Percentiles rank a stretch among this genome's conserved stretches.
Conservation (phyloP, 1,140 invertebrate genomes). For the Himalopsyche phryganea region DNA sequence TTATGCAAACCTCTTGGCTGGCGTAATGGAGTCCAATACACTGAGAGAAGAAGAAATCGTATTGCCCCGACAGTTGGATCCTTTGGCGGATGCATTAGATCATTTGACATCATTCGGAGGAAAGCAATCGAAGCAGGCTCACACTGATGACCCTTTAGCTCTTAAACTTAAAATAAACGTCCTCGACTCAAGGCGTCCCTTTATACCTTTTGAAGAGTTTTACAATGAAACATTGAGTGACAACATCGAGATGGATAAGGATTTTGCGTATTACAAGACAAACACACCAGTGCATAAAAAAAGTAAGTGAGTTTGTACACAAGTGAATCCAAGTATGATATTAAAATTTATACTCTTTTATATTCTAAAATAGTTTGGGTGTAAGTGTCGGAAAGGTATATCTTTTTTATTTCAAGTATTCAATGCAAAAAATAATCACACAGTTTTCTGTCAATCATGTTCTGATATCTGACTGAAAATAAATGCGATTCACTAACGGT, state of each 20-base stretch:
- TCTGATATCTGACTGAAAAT: too few species aligned
- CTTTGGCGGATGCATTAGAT: slow-evolving; percentile 44
- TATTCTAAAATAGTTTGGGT: too few species aligned
- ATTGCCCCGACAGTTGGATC: slow-evolving; percentile 44
- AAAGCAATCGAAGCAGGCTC: slow-evolving; percentile 48
- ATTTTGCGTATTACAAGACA: slow-evolving; percentile 85
- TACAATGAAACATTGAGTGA: slow-evolving; percentile 92
- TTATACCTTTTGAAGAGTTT: slow-evolving; percentile 83
- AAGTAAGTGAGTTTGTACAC: slow-evolving; percentile 5
- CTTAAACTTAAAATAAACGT: slow-evolving; percentile 67
- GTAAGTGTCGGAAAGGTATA: too few species aligned
- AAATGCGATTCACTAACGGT: too few species aligned
- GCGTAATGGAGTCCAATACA: slow-evolving; percentile 67
- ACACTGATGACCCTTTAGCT: slow-evolving; percentile 56
- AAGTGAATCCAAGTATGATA: too few species aligned
- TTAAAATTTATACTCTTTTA: too few species aligned
- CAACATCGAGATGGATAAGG: slow-evolving; percentile 87
- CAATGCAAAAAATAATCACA: too few species aligned
- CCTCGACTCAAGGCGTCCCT: slow-evolving; percentile 77
- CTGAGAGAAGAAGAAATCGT: slow-evolving; percentile 56
- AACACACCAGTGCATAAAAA: slow-evolving; percentile 39
- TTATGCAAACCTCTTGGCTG: slow-evolving; percentile 85
- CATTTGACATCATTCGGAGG: slow-evolving; percentile 44
- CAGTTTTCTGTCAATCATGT: too few species aligned
- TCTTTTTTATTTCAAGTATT: too few species aligned